These are phyloP conservation scores for Chloropsis cyanopogon DNA, from an alignment of 2,113 vertebrate species.

Conservation along the genomic window DNA sequence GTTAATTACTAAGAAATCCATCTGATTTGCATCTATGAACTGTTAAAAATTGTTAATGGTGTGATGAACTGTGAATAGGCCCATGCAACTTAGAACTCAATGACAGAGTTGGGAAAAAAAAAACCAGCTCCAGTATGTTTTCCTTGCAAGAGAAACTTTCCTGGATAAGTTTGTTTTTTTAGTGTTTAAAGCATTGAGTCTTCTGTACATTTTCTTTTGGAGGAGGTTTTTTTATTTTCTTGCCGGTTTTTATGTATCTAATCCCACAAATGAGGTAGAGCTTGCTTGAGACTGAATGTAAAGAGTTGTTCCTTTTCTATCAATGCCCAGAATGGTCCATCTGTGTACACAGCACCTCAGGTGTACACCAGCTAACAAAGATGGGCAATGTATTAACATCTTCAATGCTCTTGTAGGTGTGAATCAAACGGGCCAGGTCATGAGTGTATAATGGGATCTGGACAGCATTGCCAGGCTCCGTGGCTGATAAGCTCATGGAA, in stretches of 20 bases:
- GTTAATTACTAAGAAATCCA: neutral
- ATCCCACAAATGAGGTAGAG: neutral
- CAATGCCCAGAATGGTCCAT: neutral
- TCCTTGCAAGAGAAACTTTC: neutral
- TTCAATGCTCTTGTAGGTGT: neutral
- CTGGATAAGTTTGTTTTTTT: neutral
- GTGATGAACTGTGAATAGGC: neutral
- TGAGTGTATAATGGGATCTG: neutral
- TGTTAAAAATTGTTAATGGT: neutral
- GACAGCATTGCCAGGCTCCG: neutral
- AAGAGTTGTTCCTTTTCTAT: neutral
- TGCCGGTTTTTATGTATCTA: neutral
- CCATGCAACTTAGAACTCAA: neutral
- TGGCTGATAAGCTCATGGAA: neutral
- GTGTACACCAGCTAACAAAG: neutral
- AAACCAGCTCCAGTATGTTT: neutral
- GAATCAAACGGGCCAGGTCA: rapidly evolving
- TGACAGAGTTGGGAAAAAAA: neutral
- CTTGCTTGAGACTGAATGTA: neutral
- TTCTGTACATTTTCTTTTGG: neutral
- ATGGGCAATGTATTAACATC: neutral
- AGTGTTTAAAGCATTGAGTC: neutral
- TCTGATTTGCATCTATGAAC: neutral
- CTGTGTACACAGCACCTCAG: neutral
- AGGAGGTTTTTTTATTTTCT: neutral